phyloP scores from a whole-genome alignment of 2,888 invertebrate genomes.

The Aleiodes testaceus region DNA sequence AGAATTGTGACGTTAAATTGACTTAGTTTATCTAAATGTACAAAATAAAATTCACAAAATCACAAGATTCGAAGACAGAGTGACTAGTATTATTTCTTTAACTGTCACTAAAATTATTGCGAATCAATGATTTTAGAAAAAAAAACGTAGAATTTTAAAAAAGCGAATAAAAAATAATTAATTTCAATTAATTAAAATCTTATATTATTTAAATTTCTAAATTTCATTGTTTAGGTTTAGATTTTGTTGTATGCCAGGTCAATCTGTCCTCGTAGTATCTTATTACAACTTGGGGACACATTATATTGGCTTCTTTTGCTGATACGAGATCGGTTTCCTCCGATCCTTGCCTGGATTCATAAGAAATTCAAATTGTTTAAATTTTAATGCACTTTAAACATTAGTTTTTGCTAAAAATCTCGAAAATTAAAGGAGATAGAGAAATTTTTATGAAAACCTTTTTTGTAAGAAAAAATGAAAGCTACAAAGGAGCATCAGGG shows the following conservation, averaged over 20 bases:
- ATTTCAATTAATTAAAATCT: not conserved
- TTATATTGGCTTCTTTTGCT: conserved; percentile 79
- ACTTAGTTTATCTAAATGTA: not conserved
- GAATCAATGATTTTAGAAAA: not conserved
- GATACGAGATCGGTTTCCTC: conserved; percentile 82
- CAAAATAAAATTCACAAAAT: conserved; percentile 17
- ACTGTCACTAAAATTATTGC: conserved; percentile 7
- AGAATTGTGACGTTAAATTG: not conserved
- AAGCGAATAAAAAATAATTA: not conserved
- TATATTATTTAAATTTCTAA: conserved; percentile 7
- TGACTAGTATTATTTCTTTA: conserved; percentile 16
- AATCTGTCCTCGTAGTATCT: conserved; percentile 84
- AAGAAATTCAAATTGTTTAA: conserved; percentile 8
- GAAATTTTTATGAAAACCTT: too few relatives aligned
- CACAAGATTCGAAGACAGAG: conserved; percentile 19
- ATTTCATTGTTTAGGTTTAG: conserved; percentile 46
- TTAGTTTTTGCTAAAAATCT: too few relatives aligned
- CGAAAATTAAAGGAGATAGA: too few relatives aligned
- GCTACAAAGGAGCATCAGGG: too few relatives aligned
- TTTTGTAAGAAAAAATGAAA: too few relatives aligned
- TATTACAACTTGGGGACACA: conserved; percentile 82
- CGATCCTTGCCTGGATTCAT: conserved; percentile 76
- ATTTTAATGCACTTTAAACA: too few relatives aligned
- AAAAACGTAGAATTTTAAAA: not conserved
- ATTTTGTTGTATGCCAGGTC: conserved; percentile 87